Base-by-base conservation (phyloP, 2,888 invertebrate genomes). In the Mimas tiliae region DNA sequence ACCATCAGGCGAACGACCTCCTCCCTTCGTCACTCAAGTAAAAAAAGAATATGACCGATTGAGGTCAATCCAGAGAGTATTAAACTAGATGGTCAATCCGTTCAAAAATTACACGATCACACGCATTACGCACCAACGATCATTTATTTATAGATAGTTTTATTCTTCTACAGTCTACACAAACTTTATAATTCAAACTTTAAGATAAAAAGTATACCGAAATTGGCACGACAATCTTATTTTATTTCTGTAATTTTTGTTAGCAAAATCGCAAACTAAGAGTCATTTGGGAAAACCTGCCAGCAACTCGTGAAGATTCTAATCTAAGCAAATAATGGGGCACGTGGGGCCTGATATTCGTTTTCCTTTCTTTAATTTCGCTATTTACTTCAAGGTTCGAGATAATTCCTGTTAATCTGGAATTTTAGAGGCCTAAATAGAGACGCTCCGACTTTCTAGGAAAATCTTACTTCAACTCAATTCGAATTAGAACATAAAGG, bases 241-340 rank as follows among this genome's bases (percentile, higher is more conserved):
- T 14, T 33, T 33, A n/a, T n/a, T 55, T 58, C 11, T 42, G 3
- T 42, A 42, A 58, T 42, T 55, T 1, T 55, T 34, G 9, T 8
- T 16, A 19, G 38, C 11, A 12, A 42, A 0, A 11, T 38, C 19
- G 19, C 11, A 19, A 58, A 19, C 8, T 19, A 42, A 19, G 19
- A 6, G 7, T 38, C 58, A 14, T 58, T 19, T 16, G 38, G 19
- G 42, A 42, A 42, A 38, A 33, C 14, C 33, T 14, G 58, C 38
- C 58, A 42, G 19, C 19, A 19, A 19, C 58, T 38, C 19, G 16
- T 58, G 19, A 58, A 38, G 12, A n/a, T 1, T 14, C 58, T 19
- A 19, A 58, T 58, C 42, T 58, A 21, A 19, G 19, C 58, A 58
- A 42, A 21, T 58, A 58, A 58, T 42, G 42, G 19, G 16, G 21